Conservation (phyloP, 2,113 vertebrate species). For the Marmota monax region DNA sequence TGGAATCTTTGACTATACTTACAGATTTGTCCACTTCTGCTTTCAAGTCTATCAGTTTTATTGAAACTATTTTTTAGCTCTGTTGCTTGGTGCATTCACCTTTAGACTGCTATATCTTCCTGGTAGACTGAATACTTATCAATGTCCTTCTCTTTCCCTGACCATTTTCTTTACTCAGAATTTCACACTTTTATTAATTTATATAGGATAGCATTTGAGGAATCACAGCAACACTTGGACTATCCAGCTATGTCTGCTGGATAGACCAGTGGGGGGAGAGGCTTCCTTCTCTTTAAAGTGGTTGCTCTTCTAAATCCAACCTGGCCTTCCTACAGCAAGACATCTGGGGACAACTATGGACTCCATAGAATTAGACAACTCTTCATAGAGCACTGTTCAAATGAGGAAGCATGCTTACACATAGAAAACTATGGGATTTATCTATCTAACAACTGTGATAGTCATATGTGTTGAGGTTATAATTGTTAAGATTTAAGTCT, state of each 20-base stretch:
- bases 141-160: neutral
- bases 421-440: neutral
- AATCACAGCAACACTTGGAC: neutral
- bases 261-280: neutral
- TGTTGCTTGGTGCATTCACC: neutral
- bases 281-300: neutral
- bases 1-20: neutral
- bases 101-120: neutral
- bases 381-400: neutral
- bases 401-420: conserved; percentile 9
- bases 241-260: neutral
- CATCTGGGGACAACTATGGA: neutral
- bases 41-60: neutral
- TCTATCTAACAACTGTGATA: neutral
- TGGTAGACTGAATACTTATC: neutral
- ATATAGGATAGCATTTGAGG: neutral
- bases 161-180: neutral
- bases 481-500: neutral
- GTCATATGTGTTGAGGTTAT: neutral
- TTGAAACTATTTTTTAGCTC: neutral
- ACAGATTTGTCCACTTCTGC: neutral
- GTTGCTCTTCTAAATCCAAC: neutral
- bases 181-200: conserved; percentile 45
- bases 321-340: neutral
- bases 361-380: neutral